A percentile compares a stretch with the other conserved stretches of the same genome.
phyloP scores from a whole-genome alignment of 2,113 vertebrate species.

The Lepisosteus osseus region DNA sequence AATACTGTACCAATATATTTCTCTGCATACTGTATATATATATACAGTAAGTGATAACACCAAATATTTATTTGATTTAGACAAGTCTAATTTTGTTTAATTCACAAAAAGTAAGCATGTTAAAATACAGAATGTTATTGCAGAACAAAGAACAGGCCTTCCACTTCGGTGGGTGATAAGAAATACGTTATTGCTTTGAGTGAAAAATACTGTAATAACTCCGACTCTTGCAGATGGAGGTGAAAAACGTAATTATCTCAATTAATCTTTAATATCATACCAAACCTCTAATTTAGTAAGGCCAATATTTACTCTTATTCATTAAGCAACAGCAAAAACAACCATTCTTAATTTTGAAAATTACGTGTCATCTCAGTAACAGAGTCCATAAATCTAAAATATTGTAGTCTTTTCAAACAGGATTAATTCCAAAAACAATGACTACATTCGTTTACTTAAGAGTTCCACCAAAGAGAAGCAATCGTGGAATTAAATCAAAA shows the following conservation, averaged over 20 bases:
- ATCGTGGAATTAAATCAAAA: no score
- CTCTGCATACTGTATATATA: no score
- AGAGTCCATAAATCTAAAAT: neutral
- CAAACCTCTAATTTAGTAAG: conserved; percentile 2
- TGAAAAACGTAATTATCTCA: conserved; percentile 1
- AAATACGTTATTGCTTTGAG: neutral
- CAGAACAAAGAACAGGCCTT: neutral
- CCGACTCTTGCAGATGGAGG: conserved; percentile 4
- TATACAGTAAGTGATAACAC: no score
- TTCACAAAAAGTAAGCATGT: no score
- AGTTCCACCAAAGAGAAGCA: no score
- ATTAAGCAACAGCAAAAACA: conserved; percentile 9
- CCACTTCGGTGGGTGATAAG: neutral
- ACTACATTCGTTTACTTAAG: no score
- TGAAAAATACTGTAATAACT: neutral
- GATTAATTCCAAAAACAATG: neutral
- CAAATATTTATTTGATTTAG: no score
- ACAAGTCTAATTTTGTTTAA: no score
- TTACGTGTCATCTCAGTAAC: neutral
- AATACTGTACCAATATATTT: no score
- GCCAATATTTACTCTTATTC: neutral
- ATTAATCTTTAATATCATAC: neutral
- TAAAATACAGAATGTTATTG: no score
- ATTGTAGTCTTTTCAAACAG: neutral
- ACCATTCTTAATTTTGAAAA: conserved; percentile 9